Conservation (phyloP, 1,140 invertebrate genomes). For the Eurosta solidaginis region DNA sequence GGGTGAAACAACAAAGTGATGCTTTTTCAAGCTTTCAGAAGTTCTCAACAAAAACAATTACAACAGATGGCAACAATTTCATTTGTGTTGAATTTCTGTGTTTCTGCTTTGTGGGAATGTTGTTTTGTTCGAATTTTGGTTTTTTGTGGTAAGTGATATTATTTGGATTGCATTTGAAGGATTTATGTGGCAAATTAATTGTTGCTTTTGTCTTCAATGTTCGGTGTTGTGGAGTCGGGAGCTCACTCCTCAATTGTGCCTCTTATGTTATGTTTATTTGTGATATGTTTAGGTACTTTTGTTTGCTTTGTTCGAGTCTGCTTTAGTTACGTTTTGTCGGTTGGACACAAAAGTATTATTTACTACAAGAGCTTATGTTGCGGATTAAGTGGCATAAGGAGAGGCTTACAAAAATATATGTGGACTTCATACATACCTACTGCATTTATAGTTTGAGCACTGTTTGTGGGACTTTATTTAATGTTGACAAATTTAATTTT, state of each 20-base stretch:
- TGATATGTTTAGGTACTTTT: background rate
- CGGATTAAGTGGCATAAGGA: background rate
- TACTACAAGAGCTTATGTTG: background rate
- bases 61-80: conserved; percentile 1
- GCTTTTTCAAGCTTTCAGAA: background rate
- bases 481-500: too few species aligned
- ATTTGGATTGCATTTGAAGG: conserved; percentile 29
- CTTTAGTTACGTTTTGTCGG: background rate
- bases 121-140: background rate
- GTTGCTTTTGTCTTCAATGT: background rate
- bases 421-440: too few species aligned
- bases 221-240: too few species aligned
- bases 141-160: conserved; percentile 26
- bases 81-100: too few species aligned
- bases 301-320: background rate
- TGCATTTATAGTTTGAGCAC: too few species aligned
- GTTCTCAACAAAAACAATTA: background rate
- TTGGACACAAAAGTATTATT: background rate
- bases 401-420: background rate
- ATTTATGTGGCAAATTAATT: conserved; percentile 31
- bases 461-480: too few species aligned
- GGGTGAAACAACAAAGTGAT: background rate
- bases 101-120: background rate
- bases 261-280: background rate
- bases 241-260: background rate